These are phyloP conservation scores for Drosophila phalerata DNA, from an alignment of 2,888 invertebrate genomes.

Conservation along the genomic window DNA sequence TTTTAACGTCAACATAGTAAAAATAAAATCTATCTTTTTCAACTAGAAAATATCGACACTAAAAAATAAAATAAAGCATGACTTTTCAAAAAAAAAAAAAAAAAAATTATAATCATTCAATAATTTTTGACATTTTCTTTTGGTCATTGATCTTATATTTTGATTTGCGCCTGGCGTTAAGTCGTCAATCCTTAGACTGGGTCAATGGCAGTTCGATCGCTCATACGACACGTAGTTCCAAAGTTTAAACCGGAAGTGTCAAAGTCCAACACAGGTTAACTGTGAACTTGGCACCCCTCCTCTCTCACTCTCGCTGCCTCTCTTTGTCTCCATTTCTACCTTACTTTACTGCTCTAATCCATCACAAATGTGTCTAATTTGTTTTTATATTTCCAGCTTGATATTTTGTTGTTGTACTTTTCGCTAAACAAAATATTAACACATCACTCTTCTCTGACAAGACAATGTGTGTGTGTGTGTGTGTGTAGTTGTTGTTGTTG, in stretches of 20 bases:
- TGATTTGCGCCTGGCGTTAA: constrained; percentile 16
- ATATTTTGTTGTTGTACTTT: constrained; percentile 11
- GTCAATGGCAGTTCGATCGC: constrained; percentile 31
- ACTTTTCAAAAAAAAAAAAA: neutral
- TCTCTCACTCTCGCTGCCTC: neutral
- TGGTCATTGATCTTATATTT: neutral
- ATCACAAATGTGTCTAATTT: constrained; percentile 39
- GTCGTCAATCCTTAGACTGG: constrained; percentile 7
- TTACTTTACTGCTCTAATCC: constrained; percentile 37
- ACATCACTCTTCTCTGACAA: constrained; percentile 72
- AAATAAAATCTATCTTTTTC: neutral
- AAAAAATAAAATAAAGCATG: neutral
- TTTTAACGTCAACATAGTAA: neutral
- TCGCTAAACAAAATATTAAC: constrained; percentile 69
- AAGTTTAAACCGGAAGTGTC: neutral
- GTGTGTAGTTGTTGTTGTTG: constrained; percentile 1
- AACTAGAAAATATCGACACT: neutral
- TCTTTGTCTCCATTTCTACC: neutral
- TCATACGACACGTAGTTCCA: constrained; percentile 12
- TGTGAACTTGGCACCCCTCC: constrained; percentile 8
- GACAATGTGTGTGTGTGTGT: constrained; percentile 43
- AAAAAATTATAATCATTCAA: neutral
- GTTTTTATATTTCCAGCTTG: constrained; percentile 13
- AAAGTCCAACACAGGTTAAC: constrained; percentile 25
- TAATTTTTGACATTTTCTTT: neutral